Evolutionary conservation across 2,888 invertebrate species (phyloP).

Genomic region (Lasius platythorax): DNA sequence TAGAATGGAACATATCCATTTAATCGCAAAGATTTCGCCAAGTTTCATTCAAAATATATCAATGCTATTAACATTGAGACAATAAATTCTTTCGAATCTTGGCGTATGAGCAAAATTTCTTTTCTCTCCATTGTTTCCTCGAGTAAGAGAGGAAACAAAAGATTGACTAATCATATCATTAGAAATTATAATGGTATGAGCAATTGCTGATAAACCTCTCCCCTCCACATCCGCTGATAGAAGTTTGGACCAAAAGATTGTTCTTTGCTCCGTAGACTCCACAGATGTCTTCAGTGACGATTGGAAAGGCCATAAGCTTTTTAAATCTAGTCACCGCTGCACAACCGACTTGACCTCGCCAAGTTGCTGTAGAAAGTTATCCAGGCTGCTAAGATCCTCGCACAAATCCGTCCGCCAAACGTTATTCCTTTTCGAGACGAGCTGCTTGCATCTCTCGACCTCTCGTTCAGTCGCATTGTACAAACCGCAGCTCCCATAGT

Average conservation of each 20-base stretch:
- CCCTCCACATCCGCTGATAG: neutral
- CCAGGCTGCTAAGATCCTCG: conserved; percentile 86
- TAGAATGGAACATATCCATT: neutral
- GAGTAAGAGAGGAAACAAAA: neutral
- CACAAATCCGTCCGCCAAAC: conserved; percentile 69
- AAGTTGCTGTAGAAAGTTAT: conserved; percentile 90
- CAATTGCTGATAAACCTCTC: neutral
- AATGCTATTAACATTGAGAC: neutral
- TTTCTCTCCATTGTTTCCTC: neutral
- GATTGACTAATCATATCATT: neutral
- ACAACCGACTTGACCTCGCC: conserved; percentile 87
- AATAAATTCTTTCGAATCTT: neutral
- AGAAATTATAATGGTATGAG: neutral
- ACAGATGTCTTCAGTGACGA: neutral
- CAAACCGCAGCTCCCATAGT: conserved; percentile 55
- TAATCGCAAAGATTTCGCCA: neutral
- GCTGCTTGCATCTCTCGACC: neutral
- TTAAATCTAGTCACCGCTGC: conserved; percentile 82
- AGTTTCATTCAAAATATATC: neutral
- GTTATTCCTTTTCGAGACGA: conserved; percentile 50
- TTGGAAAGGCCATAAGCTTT: neutral
- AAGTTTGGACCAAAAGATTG: neutral
- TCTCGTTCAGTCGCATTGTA: conserved; percentile 42
- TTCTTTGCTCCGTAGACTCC: neutral
- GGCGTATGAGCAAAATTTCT: neutral